Percentiles rank a stretch among this genome's conserved stretches.
phyloP scores from a whole-genome alignment of 2,888 invertebrate species.

The Terebella lapidaria region DNA sequence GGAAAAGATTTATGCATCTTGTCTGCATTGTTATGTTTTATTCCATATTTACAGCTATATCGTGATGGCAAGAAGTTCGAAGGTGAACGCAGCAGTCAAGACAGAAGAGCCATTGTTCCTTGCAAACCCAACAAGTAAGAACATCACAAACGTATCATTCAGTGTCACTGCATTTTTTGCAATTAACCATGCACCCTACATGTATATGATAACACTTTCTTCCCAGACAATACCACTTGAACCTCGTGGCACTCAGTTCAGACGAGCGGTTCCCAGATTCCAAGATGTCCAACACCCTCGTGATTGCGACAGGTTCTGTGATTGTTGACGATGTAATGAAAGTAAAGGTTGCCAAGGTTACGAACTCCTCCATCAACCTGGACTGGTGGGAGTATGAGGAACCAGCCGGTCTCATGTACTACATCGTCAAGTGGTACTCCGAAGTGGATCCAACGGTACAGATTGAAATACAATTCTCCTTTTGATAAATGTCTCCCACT shows the following conservation, averaged over 20 bases:
- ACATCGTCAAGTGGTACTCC: conserved; percentile 50
- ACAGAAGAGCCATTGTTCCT: conserved; percentile 50
- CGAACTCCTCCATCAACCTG: conserved; percentile 46
- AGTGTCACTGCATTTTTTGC: no score
- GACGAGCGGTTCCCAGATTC: conserved; percentile 41
- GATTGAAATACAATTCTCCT: conserved; percentile 7
- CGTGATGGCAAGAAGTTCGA: conserved; percentile 51
- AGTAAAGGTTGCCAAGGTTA: no score
- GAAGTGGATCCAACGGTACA: conserved; percentile 50
- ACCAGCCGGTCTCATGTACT: conserved; percentile 39
- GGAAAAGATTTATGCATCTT: no score
- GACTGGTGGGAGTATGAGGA: conserved; percentile 47
- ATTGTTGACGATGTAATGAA: no score
- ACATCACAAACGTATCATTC: conserved; percentile 1
- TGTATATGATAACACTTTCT: background rate
- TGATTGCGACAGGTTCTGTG: conserved; percentile 32
- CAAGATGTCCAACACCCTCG: conserved; percentile 42
- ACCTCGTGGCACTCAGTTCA: conserved; percentile 43
- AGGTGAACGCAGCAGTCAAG: conserved; percentile 39
- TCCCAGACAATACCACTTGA: conserved; percentile 42
- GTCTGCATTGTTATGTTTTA: background rate
- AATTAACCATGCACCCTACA: background rate
- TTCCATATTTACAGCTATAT: conserved; percentile 36
- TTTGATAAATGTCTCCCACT: no score
- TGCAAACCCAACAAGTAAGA: conserved; percentile 49